These are phyloP conservation scores for Lutjanus erythropterus DNA, from an alignment of 2,113 vertebrate genomes.

Conservation along the genomic window DNA sequence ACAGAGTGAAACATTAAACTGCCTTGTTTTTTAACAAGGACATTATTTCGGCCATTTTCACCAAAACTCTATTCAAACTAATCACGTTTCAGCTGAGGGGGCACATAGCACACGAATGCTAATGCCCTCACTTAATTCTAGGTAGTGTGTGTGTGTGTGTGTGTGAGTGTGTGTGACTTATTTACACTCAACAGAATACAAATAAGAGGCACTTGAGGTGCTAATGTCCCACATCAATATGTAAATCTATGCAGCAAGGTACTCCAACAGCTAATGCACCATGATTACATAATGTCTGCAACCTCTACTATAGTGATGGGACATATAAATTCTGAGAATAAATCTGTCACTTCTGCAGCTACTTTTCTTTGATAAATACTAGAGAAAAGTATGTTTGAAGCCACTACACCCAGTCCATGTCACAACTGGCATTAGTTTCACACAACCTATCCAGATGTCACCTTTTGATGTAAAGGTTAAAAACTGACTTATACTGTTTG, in stretches of 20 bases:
- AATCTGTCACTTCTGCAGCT: constrained; percentile 18
- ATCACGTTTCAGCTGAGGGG: constrained; percentile 46
- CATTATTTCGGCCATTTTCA: constrained; percentile 48
- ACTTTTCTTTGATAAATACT: constrained; percentile 4
- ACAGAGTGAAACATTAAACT: constrained; percentile 28
- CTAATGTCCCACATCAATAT: constrained; percentile 58
- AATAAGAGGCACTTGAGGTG: constrained; percentile 50
- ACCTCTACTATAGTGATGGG: neutral
- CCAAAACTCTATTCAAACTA: constrained; percentile 29
- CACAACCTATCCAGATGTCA: neutral
- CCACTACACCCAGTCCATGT: neutral
- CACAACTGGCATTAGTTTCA: neutral
- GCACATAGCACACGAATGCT: constrained; percentile 28
- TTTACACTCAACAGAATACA: constrained; percentile 38
- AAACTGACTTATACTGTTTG: neutral
- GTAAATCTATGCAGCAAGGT: constrained; percentile 68
- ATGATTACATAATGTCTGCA: constrained; percentile 49
- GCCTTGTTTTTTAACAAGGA: constrained; percentile 30
- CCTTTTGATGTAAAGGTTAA: neutral
- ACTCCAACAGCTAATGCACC: constrained; percentile 39
- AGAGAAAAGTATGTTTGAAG: neutral
- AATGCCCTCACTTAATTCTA: constrained; percentile 49
- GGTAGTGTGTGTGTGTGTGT: neutral
- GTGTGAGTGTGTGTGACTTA: constrained; percentile 18
- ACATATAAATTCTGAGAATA: constrained; percentile 2